phyloP scores from a whole-genome alignment of 92 coral and sea anemone species.

The Parazoanthus darwini region DNA sequence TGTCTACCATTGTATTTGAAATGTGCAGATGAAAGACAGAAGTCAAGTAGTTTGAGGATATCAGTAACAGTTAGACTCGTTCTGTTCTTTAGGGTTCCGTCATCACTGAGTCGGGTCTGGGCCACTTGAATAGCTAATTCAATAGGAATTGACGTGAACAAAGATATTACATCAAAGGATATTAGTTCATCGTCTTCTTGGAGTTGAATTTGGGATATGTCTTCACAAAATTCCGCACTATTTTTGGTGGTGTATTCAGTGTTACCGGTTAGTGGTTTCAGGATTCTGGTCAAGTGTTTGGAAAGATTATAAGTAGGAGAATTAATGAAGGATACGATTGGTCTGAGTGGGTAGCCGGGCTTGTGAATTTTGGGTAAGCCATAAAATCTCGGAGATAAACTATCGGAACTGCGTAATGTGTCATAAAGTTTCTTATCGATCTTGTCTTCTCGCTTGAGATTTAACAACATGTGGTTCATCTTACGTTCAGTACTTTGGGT shows the following conservation, averaged over 20 bases:
- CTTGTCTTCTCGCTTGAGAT: constrained; percentile 8
- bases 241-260: constrained; percentile 2
- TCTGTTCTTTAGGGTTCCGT: neutral
- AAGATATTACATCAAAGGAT: neutral
- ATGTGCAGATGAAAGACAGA: constrained; percentile 1
- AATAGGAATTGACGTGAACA: constrained; percentile 13
- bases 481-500: constrained; percentile 18
- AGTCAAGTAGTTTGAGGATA: neutral
- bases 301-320: constrained; percentile 6
- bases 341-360: neutral
- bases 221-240: neutral
- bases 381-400: constrained; percentile 16
- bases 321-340: neutral
- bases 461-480: constrained; percentile 3
- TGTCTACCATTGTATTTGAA: neutral
- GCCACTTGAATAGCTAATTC: constrained; percentile 8
- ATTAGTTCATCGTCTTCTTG: neutral
- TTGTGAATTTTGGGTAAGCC: constrained; percentile 16
- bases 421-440: constrained; percentile 18
- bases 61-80: too few species aligned
- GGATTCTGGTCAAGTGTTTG: neutral
- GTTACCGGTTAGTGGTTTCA: constrained; percentile 4
- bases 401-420: constrained; percentile 8
- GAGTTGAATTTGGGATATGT: neutral
- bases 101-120: neutral